phyloP scores from a whole-genome alignment of 2,797 vertebrate genomes.

The Sarcoramphus papa region DNA sequence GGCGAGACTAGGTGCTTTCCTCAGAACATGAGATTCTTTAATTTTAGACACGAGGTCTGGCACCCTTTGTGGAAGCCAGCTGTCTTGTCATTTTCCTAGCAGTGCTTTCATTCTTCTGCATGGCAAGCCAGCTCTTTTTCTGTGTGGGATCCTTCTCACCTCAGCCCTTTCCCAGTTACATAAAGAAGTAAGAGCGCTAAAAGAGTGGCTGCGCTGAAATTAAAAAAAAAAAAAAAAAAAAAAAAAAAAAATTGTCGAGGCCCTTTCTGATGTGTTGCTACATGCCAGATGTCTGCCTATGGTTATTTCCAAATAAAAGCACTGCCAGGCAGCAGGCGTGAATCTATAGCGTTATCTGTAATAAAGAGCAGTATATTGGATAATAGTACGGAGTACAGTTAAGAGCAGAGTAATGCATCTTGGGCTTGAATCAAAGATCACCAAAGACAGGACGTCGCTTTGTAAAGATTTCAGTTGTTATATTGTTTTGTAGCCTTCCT shows the following conservation, averaged over 20 bases:
- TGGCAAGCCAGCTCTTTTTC: conserved; percentile 50
- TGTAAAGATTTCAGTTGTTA: background rate
- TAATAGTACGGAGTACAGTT: background rate
- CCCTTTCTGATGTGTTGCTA: background rate
- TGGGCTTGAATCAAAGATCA: background rate
- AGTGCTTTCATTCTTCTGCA: conserved; percentile 61
- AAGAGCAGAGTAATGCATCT: background rate
- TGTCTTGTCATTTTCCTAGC: conserved; percentile 61
- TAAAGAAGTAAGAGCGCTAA: conserved; percentile 21
- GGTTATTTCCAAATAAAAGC: background rate
- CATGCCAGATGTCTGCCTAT: background rate
- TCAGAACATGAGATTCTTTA: conserved; percentile 49
- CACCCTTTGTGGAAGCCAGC: conserved; percentile 58
- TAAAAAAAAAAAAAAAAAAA: background rate
- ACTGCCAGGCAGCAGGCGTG: background rate
- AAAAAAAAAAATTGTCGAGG: background rate
- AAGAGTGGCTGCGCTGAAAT: background rate
- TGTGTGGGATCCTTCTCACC: conserved; percentile 55
- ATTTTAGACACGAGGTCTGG: conserved; percentile 60
- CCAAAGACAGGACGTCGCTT: background rate
- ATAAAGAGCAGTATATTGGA: background rate
- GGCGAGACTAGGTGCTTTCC: conserved; percentile 39
- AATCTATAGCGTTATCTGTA: background rate
- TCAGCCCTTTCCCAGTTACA: conserved; percentile 65
- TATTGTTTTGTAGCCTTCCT: background rate